Percentiles rank a stretch among this genome's conserved stretches.
Conservation (phyloP, 1,140 invertebrate species). For the Dryas iulia region DNA sequence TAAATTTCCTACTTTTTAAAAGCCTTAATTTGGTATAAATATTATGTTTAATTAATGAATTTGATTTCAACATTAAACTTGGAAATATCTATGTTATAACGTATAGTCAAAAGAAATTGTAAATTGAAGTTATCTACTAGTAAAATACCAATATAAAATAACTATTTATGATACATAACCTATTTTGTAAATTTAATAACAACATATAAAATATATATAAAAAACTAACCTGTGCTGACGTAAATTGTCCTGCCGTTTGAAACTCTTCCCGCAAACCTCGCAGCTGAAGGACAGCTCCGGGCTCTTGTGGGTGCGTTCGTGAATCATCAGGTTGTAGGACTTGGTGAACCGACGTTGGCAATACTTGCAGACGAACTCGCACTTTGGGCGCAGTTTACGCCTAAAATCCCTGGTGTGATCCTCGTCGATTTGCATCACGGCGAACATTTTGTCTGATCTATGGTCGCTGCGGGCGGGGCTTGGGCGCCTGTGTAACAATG, state of each 20-base stretch:
- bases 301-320: slow-evolving; percentile 98
- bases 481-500: slow-evolving; percentile 66
- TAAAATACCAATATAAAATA: background rate
- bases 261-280: slow-evolving; percentile 99
- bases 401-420: slow-evolving; percentile 94
- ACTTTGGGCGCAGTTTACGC: slow-evolving; percentile 95
- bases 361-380: slow-evolving; percentile 99
- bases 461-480: slow-evolving; percentile 74
- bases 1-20: background rate
- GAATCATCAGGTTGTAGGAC: slow-evolving; percentile 99
- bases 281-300: slow-evolving; percentile 98
- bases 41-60: too few relatives aligned
- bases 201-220: background rate
- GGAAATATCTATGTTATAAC: background rate
- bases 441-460: slow-evolving; percentile 87
- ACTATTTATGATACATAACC: background rate
- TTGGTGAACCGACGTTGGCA: slow-evolving; percentile 99
- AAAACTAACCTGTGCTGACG: slow-evolving; percentile 94
- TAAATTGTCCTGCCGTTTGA: slow-evolving; percentile 97
- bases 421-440: slow-evolving; percentile 94
- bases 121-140: background rate
- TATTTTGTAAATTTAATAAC: background rate
- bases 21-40: background rate
- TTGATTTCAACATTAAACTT: background rate
- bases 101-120: too few relatives aligned